Evolutionary conservation across 92 coral and sea anemone species (phyloP).

Genomic region (Paramuricea clavata): DNA sequence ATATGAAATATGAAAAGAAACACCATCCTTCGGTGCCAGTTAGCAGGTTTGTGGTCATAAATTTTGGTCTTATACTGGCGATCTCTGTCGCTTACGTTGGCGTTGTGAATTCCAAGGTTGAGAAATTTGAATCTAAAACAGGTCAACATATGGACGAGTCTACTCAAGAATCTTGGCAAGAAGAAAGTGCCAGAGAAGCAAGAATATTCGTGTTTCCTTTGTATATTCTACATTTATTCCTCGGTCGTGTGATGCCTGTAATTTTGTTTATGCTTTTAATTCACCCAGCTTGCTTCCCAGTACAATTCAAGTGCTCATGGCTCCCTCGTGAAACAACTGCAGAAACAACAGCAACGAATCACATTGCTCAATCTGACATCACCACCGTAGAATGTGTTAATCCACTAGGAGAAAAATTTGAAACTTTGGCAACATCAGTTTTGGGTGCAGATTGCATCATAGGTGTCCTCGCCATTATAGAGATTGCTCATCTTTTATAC

Average conservation of each 20-base stretch:
- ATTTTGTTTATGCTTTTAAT: neutral
- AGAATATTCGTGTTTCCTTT: neutral
- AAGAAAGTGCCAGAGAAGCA: neutral
- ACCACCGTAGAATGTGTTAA: conserved; percentile 4
- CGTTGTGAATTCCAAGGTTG: neutral
- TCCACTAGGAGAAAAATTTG: neutral
- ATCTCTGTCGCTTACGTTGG: conserved; percentile 4
- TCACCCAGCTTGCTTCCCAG: neutral
- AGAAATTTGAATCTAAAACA: neutral
- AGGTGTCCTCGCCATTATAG: neutral
- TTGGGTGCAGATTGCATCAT: neutral
- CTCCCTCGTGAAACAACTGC: neutral
- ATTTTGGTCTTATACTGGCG: neutral
- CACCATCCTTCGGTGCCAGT: conserved; percentile 2
- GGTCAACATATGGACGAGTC: neutral
- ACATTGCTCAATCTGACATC: neutral
- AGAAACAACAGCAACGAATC: neutral
- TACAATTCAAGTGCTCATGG: neutral
- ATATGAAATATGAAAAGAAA: neutral
- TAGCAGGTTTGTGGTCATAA: neutral
- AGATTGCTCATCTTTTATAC: neutral
- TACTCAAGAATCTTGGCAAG: neutral
- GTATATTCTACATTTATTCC: neutral
- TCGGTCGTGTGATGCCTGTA: neutral
- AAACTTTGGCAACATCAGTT: neutral